Percentiles rank a stretch among this genome's conserved stretches.
Conservation (phyloP, 2,113 vertebrate species). For the Vombatus ursinus region DNA sequence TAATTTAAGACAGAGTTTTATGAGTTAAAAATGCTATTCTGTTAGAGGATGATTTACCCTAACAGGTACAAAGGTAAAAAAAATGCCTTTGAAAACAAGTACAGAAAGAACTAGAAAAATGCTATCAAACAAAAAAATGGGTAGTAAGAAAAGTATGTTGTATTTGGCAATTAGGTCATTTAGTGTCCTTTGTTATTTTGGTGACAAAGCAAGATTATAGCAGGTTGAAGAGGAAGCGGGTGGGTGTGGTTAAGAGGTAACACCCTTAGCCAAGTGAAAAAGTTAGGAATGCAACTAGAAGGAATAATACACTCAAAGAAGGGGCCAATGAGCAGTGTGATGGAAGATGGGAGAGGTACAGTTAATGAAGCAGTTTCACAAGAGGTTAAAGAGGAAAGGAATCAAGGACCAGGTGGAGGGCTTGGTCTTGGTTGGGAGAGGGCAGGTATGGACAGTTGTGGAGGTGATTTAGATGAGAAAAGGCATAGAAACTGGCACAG, state of each 20-base stretch:
- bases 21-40: not conserved
- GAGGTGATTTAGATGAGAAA: too few species aligned
- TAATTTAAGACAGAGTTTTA: not conserved
- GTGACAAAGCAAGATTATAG: not conserved
- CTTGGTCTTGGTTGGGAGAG: too few species aligned
- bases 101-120: too few species aligned
- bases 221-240: not conserved
- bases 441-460: too few species aligned
- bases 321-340: too few species aligned
- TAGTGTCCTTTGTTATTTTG: not conserved
- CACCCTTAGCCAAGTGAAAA: not conserved
- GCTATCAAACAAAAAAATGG: too few species aligned
- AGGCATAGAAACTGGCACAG: too few species aligned
- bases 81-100: not conserved
- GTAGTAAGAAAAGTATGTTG: not conserved
- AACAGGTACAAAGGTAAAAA: not conserved
- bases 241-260: not conserved
- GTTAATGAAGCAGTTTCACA: too few species aligned
- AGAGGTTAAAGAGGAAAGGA: too few species aligned
- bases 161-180: not conserved
- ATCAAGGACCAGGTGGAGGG: too few species aligned
- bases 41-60: not conserved
- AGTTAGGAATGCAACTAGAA: not conserved
- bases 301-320: too few species aligned
- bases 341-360: too few species aligned